Conservation (phyloP, 2,797 vertebrate species). For the Gila robusta region DNA sequence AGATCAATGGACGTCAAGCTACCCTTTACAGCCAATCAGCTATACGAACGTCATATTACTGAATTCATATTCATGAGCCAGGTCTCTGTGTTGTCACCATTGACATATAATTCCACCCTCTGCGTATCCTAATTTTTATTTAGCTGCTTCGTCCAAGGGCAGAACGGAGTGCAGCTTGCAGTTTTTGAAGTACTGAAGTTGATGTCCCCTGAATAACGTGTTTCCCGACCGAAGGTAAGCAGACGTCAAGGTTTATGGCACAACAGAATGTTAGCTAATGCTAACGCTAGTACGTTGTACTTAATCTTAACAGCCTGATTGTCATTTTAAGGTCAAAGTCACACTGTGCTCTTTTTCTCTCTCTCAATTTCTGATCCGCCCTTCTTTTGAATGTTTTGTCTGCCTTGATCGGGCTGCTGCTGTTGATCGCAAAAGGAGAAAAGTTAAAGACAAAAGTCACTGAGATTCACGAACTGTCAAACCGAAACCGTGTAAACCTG, state of each 20-base stretch:
- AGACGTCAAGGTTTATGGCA: background rate
- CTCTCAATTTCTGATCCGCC: background rate
- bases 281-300: slow-evolving; percentile 3
- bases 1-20: background rate
- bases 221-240: slow-evolving; percentile 30
- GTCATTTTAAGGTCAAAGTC: slow-evolving; percentile 17
- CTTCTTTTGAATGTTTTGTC: background rate
- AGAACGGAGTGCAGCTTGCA: too few species aligned
- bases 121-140: too few species aligned
- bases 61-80: background rate
- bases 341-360: background rate
- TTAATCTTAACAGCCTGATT: background rate
- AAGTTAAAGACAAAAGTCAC: background rate
- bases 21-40: background rate
- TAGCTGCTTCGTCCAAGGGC: background rate
- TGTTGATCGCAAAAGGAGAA: background rate
- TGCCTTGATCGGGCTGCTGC: background rate
- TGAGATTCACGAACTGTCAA: background rate
- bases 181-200: background rate
- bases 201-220: background rate
- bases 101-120: too few species aligned
- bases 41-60: background rate
- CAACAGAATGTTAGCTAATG: slow-evolving; percentile 22
- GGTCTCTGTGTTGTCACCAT: too few species aligned
- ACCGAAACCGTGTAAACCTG: background rate